A percentile compares a stretch with the other conserved stretches of the same genome.
These are phyloP conservation scores for Apteryx mantelli DNA, from an alignment of 2,113 vertebrate species.

Conservation along the genomic window DNA sequence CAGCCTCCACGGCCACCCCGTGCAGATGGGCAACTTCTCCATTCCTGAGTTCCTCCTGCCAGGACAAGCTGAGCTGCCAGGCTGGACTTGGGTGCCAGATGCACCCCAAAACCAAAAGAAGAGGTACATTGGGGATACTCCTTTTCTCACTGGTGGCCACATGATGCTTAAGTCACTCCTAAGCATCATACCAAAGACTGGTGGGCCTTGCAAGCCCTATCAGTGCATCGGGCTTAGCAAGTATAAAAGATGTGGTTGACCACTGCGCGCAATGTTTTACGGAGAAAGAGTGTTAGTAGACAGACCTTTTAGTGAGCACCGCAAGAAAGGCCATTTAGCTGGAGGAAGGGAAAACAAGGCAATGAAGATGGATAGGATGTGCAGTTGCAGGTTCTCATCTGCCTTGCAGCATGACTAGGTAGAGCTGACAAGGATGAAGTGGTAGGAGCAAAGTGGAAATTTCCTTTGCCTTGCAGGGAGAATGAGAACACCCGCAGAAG, in stretches of 20 bases:
- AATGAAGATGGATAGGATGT: not conserved
- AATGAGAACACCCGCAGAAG: not conserved
- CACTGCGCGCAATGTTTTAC: not conserved
- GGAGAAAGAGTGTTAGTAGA: not conserved
- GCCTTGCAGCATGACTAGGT: not conserved
- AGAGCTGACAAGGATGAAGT: not conserved
- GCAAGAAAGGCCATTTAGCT: not conserved
- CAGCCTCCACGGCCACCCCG: constrained; percentile 24
- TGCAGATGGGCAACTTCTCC: constrained; percentile 82
- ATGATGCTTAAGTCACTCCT: not conserved
- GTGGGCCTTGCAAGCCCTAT: not conserved
- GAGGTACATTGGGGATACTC: not conserved
- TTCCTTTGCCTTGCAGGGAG: not conserved
- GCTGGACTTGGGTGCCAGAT: not conserved
- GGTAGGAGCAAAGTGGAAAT: not conserved
- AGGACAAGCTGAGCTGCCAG: not conserved
- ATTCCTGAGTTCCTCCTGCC: constrained; percentile 72
- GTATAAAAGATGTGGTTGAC: not conserved
- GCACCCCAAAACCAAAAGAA: constrained; percentile 3
- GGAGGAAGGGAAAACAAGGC: not conserved
- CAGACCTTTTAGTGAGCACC: not conserved
- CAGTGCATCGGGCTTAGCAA: fast-evolving
- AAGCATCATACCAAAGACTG: not conserved
- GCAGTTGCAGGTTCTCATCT: not conserved
- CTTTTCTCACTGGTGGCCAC: not conserved